A percentile compares a stretch with the other conserved stretches of the same genome.
Evolutionary conservation across 35 echinoderm and acorn worm species (phyloP).

Genomic region (Apostichopus parvimensis): DNA sequence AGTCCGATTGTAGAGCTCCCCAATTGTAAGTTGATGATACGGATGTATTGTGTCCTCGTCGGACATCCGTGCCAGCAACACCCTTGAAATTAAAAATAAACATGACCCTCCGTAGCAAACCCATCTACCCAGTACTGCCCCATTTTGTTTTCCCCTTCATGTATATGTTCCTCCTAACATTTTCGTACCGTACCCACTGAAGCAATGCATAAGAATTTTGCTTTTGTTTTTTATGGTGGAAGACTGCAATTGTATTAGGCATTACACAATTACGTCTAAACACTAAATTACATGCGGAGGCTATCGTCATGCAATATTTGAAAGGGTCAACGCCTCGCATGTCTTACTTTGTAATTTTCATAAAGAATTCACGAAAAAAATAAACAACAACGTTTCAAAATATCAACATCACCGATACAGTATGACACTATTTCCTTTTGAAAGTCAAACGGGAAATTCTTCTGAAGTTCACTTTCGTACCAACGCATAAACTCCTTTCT

Average conservation of each 20-base stretch:
- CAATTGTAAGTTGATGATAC: background rate
- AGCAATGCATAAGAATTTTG: conserved; percentile 51
- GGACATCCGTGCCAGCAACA: conserved; percentile 37
- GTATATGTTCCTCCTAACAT: background rate
- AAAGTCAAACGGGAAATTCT: background rate
- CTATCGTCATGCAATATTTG: too few relatives aligned
- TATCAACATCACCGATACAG: too few relatives aligned
- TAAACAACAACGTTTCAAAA: too few relatives aligned
- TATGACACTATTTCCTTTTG: too few relatives aligned
- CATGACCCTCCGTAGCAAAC: conserved; percentile 13
- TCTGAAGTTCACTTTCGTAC: conserved; percentile 55
- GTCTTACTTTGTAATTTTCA: too few relatives aligned
- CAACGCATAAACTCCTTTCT: conserved; percentile 52
- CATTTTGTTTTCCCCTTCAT: conserved; percentile 54
- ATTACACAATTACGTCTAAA: too few relatives aligned
- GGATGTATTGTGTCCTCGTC: conserved; percentile 21
- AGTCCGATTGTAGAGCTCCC: background rate
- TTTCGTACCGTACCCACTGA: conserved; percentile 19
- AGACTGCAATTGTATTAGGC: background rate
- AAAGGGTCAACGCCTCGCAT: too few relatives aligned
- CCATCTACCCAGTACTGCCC: conserved; percentile 27
- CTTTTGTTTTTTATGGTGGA: conserved; percentile 36
- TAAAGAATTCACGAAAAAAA: too few relatives aligned
- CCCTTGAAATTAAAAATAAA: conserved; percentile 27
- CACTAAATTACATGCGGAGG: too few relatives aligned